Conservation (phyloP, 2,888 invertebrate genomes). For the Onthophagus sagittarius region DNA sequence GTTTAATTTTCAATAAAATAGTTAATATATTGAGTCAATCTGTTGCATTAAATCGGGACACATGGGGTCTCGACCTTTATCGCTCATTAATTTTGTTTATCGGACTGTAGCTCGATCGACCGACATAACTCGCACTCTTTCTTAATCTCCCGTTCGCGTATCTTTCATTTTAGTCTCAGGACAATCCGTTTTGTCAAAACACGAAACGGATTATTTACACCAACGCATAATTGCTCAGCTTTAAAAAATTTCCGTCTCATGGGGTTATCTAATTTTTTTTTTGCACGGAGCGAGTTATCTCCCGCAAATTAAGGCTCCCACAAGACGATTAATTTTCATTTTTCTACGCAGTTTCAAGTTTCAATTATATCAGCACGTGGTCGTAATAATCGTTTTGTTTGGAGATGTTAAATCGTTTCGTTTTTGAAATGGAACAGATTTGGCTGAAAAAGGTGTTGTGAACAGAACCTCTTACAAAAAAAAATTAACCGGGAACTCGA, state of each 20-base stretch:
- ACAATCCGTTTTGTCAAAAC: not conserved
- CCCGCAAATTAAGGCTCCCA: too few relatives aligned
- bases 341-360: too few relatives aligned
- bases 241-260: not conserved
- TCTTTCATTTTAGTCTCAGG: not conserved
- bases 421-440: not conserved
- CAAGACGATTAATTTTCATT: too few relatives aligned
- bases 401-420: too few relatives aligned
- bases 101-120: not conserved
- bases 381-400: too few relatives aligned
- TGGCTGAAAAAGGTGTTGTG: not conserved
- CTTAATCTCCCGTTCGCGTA: too few relatives aligned
- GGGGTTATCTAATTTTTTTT: not conserved
- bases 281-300: too few relatives aligned
- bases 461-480: not conserved
- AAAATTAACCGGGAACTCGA: not conserved
- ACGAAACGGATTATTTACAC: not conserved
- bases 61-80: not conserved
- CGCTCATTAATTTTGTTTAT: not conserved
- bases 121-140: not conserved
- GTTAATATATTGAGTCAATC: not conserved
- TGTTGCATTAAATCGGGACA: not conserved
- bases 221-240: not conserved
- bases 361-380: too few relatives aligned
- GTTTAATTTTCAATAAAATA: not conserved